A percentile compares a stretch with the other conserved stretches of the same genome.
These are phyloP conservation scores for Centrocercus urophasianus DNA, from an alignment of 2,113 vertebrate genomes.

Conservation along the genomic window DNA sequence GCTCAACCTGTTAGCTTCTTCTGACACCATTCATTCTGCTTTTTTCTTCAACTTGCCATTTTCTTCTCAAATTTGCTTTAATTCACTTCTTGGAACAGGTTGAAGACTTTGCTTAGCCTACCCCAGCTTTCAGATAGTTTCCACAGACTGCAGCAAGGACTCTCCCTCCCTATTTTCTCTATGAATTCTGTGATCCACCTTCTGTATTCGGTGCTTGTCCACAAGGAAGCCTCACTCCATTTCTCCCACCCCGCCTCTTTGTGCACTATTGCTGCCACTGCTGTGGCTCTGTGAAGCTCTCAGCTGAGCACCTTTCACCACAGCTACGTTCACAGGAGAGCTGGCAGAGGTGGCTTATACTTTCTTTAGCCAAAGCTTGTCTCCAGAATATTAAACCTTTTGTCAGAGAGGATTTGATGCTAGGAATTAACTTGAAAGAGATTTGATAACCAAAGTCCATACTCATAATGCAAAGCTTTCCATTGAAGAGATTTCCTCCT, in stretches of 20 bases:
- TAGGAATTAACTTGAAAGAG: conserved; percentile 45
- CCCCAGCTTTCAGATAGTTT: background rate
- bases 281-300: background rate
- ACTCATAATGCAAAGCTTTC: conserved; percentile 10
- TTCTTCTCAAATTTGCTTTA: background rate
- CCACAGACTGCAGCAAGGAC: accelerated
- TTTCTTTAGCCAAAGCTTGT: conserved; percentile 2
- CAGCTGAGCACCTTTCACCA: background rate
- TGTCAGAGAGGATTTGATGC: conserved; percentile 16
- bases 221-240: background rate
- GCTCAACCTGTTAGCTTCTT: background rate
- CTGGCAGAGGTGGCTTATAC: background rate
- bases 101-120: background rate
- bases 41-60: background rate
- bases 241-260: background rate
- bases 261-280: background rate
- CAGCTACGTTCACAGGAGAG: background rate
- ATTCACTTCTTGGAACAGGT: background rate
- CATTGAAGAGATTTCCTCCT: background rate
- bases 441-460: conserved; percentile 45
- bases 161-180: background rate
- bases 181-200: background rate
- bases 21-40: background rate
- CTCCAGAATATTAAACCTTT: background rate
- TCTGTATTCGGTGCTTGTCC: background rate